Percentiles rank a stretch among this genome's conserved stretches.
Conservation (phyloP, 2,888 invertebrate species). For the Pandemis corylana region DNA sequence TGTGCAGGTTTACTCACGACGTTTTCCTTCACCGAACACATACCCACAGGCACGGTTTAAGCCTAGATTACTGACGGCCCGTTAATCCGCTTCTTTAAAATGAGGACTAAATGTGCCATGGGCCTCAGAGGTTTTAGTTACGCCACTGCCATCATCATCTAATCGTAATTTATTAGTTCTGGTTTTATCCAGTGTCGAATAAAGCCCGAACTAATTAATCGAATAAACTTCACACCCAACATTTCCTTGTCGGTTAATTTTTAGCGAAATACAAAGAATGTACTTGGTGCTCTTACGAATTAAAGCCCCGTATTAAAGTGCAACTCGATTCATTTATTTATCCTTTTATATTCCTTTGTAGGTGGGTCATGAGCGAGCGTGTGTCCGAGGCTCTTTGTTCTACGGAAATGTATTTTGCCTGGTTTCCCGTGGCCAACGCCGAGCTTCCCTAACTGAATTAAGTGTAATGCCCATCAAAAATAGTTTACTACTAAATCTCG, state of each 20-base stretch:
- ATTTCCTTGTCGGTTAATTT: neutral
- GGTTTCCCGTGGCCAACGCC: neutral
- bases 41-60: too few relatives aligned
- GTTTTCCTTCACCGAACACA: too few relatives aligned
- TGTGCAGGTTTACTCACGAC: too few relatives aligned
- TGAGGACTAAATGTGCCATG: too few relatives aligned
- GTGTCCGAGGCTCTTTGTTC: constrained; percentile 52
- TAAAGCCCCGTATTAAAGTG: constrained; percentile 47
- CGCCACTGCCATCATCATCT: too few relatives aligned
- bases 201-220: neutral
- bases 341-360: constrained; percentile 46
- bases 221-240: neutral
- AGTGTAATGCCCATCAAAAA: constrained; percentile 6
- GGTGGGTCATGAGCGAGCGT: constrained; percentile 28
- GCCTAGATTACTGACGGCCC: too few relatives aligned
- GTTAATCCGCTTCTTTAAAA: too few relatives aligned
- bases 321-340: constrained; percentile 51
- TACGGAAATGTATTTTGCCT: constrained; percentile 49
- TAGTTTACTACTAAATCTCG: neutral
- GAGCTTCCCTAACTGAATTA: constrained; percentile 11
- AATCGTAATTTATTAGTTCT: too few relatives aligned
- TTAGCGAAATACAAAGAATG: neutral
- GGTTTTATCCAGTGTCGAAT: too few relatives aligned
- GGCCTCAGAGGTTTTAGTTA: too few relatives aligned
- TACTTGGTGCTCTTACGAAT: constrained; percentile 2